These are phyloP conservation scores for Pogonomyrmex californicus DNA, from an alignment of 1,140 invertebrate genomes.

Conservation along the genomic window DNA sequence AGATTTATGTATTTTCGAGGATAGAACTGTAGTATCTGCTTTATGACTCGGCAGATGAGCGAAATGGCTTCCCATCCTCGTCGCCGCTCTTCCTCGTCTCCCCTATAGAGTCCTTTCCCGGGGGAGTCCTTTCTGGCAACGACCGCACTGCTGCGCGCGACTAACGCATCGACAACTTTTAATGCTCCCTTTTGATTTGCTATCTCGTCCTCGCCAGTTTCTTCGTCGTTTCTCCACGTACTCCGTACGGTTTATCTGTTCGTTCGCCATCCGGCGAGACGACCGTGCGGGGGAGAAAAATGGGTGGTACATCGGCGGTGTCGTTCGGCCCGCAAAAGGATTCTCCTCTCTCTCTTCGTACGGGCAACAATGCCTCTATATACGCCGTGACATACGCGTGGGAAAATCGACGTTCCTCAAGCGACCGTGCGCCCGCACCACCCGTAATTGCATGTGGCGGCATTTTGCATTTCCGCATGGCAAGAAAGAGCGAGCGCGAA, in stretches of 20 bases:
- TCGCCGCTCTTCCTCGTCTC: constrained; percentile 1
- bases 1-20: constrained; percentile 83
- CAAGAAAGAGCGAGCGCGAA: neutral
- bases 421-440: constrained; percentile 8
- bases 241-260: constrained; percentile 36
- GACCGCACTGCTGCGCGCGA: constrained; percentile 57
- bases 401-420: constrained; percentile 44
- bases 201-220: constrained; percentile 50
- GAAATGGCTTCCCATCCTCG: constrained; percentile 78
- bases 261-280: constrained; percentile 33
- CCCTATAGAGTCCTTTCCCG: constrained; percentile 63
- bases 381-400: neutral
- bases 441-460: constrained; percentile 20
- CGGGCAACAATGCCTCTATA: constrained; percentile 54
- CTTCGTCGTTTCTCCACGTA: constrained; percentile 18
- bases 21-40: constrained; percentile 80
- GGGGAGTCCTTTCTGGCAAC: constrained; percentile 79
- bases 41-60: constrained; percentile 84
- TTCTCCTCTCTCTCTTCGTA: neutral
- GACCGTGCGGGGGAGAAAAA: constrained; percentile 38
- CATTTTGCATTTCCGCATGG: constrained; percentile 31
- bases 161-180: constrained; percentile 81
- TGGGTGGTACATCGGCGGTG: constrained; percentile 27
- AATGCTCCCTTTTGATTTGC: constrained; percentile 78
- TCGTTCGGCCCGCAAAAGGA: constrained; percentile 25